These are phyloP conservation scores for Beaufortia kweichowensis DNA, from an alignment of 2,113 vertebrate species.

Conservation along the genomic window DNA sequence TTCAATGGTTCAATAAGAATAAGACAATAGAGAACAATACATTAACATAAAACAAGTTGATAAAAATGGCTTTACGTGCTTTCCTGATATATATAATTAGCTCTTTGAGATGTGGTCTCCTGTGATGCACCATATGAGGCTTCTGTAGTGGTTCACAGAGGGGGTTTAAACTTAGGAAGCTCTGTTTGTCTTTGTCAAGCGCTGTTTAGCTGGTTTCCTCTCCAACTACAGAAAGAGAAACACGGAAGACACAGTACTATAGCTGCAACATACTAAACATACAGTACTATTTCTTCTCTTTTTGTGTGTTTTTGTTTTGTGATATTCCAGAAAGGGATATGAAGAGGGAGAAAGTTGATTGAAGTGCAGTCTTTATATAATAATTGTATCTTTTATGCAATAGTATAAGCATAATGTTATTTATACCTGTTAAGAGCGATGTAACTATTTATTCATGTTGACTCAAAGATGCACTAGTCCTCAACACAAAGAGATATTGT, in stretches of 20 bases:
- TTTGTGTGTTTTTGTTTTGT: too few relatives aligned
- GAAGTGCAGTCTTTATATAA: too few relatives aligned
- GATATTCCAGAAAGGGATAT: too few relatives aligned
- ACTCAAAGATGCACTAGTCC: background rate
- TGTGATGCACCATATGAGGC: background rate
- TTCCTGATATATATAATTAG: background rate
- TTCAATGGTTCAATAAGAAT: too few relatives aligned
- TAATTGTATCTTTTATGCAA: too few relatives aligned
- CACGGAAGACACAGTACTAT: background rate
- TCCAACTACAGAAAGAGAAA: background rate
- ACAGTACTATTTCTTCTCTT: too few relatives aligned
- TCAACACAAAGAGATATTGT: background rate
- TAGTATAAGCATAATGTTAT: background rate
- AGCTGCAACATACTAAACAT: background rate
- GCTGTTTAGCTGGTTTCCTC: conserved; percentile 2
- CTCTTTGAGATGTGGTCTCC: background rate
- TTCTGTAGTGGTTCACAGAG: conserved; percentile 7
- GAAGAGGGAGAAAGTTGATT: too few relatives aligned
- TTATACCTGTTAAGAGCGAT: conserved; percentile 71
- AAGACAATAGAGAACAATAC: background rate
- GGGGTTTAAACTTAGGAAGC: background rate
- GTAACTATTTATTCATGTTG: conserved; percentile 57
- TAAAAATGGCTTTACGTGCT: background rate
- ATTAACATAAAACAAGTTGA: background rate
- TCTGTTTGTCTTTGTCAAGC: conserved; percentile 24